Conservation (phyloP, 2,113 vertebrate genomes). For the Sorex araneus region DNA sequence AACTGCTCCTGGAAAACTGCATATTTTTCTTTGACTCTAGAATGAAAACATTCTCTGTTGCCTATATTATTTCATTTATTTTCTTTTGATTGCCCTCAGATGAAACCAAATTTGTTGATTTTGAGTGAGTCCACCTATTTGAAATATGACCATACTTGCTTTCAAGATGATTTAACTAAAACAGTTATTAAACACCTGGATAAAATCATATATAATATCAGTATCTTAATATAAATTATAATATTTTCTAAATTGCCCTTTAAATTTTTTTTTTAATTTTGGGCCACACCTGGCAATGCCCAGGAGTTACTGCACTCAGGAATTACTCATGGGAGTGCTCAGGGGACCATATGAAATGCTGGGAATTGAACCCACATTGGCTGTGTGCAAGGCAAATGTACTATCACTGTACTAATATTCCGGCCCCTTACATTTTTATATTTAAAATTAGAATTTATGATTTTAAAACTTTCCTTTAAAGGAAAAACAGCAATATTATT, state of each 20-base stretch:
- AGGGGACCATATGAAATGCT: no score
- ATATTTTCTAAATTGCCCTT: slow-evolving; percentile 53
- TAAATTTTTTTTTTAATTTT: slow-evolving; percentile 12
- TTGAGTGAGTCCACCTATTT: slow-evolving; percentile 1
- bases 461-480: slow-evolving; percentile 45
- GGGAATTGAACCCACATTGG: no score
- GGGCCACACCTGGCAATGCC: no score
- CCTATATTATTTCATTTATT: not conserved
- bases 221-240: not conserved
- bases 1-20: slow-evolving; percentile 44
- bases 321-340: no score
- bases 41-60: slow-evolving; percentile 40
- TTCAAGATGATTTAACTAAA: slow-evolving; percentile 43
- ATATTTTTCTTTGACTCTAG: slow-evolving; percentile 53
- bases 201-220: slow-evolving; percentile 14
- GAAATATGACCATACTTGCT: slow-evolving; percentile 66
- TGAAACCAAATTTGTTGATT: not conserved
- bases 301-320: no score
- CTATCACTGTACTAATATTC: slow-evolving; percentile 9
- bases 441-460: slow-evolving; percentile 39
- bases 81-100: not conserved
- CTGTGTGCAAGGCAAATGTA: no score
- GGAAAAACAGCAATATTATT: not conserved
- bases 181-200: slow-evolving; percentile 35
- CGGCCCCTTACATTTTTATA: slow-evolving; percentile 19